Base-by-base conservation (phyloP, 23 tunicate species). In the Oikopleura dioica region DNA sequence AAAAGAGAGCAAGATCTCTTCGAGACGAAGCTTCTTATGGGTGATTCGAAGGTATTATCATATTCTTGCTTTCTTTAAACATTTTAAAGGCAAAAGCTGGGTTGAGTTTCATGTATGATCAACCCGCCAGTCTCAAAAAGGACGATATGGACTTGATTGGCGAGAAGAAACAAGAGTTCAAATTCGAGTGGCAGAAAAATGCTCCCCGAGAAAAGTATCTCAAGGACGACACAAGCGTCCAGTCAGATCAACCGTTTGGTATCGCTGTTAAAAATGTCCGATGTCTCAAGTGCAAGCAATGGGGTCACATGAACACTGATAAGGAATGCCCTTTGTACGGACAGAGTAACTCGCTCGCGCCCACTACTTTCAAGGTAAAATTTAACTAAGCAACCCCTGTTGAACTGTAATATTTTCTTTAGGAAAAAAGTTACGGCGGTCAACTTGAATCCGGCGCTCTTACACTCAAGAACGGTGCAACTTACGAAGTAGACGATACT, bases 41-140 rank as follows among this genome's bases (percentile, higher is more conserved):
- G 97, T 30, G 97, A 91, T 59, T 85, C 87, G 59, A n/a, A n/a
- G n/a, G n/a, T n/a, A n/a, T n/a, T n/a, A n/a, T n/a, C n/a, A n/a
- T n/a, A n/a, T n/a, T n/a, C n/a, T n/a, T n/a, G n/a, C n/a, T n/a
- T n/a, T n/a, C n/a, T n/a, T n/a, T n/a, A n/a, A n/a, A n/a, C n/a
- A n/a, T n/a, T n/a, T n/a, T n/a, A n/a, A 91, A 91, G 58, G 97
- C 97, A 21, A 91, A 91, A 80, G 95, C 85, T 36, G 97, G 97
- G n/a, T 63, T 91, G 26, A 91, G 97, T 78, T 91, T 91, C 69
- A 91, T 91, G 97, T 91, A 91, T 37, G 97, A 91, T 80, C 92
- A 89, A 2, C 97, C 97, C n/a, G 92, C 97, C 0, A 92, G 97
- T 0, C 63, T 91, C 50, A 63, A 86, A 68, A 78, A 80, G 37